Evolutionary conservation across 1,140 invertebrate species (phyloP), one percentile per base, ranked within the genome.

Genomic region (Catajapyx aquilonaris): DNA sequence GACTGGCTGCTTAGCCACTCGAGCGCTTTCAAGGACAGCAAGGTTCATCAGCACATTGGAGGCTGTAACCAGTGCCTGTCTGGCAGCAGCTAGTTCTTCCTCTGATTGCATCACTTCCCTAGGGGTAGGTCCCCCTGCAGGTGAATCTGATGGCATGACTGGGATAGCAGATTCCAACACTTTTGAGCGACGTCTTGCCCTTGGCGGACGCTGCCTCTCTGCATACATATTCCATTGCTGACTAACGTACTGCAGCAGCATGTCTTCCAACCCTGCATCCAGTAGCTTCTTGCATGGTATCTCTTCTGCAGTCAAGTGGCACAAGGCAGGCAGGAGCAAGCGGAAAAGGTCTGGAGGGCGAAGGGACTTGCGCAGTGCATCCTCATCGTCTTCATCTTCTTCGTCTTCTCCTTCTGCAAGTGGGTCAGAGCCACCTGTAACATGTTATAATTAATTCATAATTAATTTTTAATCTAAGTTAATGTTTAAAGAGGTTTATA

Each of bases 271-370:
- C 50, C 54, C 47, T 37, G 73, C 59, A 33, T 79, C 69, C 7
- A 93, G 57, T 22, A 90, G 60, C 38, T 90, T 76, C 50, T 76
- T 68, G 46, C 86, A 64, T 1, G 81, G 73, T 47, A 76, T 71
- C 46, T 91, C 84, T 60, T 91, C 86, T 5, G 90, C 80, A 11
- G 81, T 74, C 37, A 94, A 64, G 57, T 91, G 83, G 51, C 86
- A 91, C 0, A 91, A 56, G 17, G 81, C 83, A 2, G 86, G 84
- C 22, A 91, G 55, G 53, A 91, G 65, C 10, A 87, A 64, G 21
- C 81, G 59, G 5, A 94, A 53, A 21, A 87, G 54, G 60, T 91
- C 83, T 5, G 67, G 47, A 23, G 67, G 58, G 37, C 62, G 60
- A n/a, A 76, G 49, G 38, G 71, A 67, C 49, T 76, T 71, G 42